Evolutionary conservation across 2,113 vertebrate species (phyloP).

Genomic region (Pygoscelis antarcticus): DNA sequence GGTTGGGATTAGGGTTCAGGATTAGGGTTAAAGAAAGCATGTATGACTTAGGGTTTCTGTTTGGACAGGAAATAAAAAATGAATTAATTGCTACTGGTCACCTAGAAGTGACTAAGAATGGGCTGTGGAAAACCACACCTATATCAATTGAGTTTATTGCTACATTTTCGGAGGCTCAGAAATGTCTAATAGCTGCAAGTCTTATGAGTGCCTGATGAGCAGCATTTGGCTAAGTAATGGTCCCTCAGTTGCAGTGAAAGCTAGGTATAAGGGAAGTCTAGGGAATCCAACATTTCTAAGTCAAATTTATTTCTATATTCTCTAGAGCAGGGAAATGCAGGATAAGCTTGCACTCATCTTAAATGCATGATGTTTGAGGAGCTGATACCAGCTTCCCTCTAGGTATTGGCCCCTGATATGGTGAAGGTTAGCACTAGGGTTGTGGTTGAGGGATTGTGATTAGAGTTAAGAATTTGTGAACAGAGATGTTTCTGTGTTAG

Average conservation of each 20-base stretch:
- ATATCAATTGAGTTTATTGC: neutral
- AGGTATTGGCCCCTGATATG: neutral
- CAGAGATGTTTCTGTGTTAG: neutral
- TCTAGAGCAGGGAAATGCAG: neutral
- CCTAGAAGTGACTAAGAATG: neutral
- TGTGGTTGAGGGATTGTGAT: neutral
- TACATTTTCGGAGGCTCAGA: neutral
- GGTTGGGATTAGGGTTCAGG: neutral
- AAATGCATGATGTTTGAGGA: neutral
- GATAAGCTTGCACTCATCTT: neutral
- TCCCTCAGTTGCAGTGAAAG: neutral
- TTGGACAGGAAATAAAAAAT: neutral
- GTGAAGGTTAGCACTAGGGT: neutral
- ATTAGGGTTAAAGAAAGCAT: neutral
- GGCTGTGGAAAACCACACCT: neutral
- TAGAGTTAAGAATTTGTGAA: neutral
- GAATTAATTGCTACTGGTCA: neutral
- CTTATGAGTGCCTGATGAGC: neutral
- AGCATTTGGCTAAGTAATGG: neutral
- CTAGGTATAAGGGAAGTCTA: neutral
- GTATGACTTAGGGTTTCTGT: neutral
- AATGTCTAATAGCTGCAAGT: neutral
- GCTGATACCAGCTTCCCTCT: neutral
- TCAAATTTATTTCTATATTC: neutral
- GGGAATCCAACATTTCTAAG: neutral